Evolutionary conservation across 2,888 invertebrate species (phyloP), one percentile per base, ranked within the genome.

Genomic region (Herminia tarsipennalis): DNA sequence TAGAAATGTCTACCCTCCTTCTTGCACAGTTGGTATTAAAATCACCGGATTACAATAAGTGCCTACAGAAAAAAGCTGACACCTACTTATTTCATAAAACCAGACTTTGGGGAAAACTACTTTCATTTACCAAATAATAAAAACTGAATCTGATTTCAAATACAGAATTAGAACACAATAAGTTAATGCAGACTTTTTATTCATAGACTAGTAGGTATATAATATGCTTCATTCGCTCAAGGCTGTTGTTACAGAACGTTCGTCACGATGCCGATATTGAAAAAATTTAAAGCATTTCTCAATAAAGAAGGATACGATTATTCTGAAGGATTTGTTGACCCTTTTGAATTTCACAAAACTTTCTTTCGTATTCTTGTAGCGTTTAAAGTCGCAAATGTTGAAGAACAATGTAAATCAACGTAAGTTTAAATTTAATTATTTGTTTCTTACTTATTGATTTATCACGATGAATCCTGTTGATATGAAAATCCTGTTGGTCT

Each of bases 291-390:
- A 58, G 48, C 58, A 1, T 70, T 72, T 54, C 75, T 73, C 16
- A 73, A 82, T 32, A 83, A 83, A 69, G 71, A 77, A 17, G 46
- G 14, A 30, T 61, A 51, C 14, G 71, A 84, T 49, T 79, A 59
- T 44, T 66, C 70, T 1, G 39, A 47, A 5, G 79, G 74, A 27
- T 42, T 72, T 34, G 54, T 86, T 1, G 68, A 83, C 53, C 81
- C 86, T 4, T 74, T 70, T 47, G 62, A 78, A 41, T 86, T 78
- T 68, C 78, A 87, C 56, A 51, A 50, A 24, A 72, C 62, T 3
- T 82, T 83, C 37, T 80, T 75, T 56, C 57, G 58, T 20, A 3
- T 78, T 0, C 49, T 73, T n/a, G 78, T 72, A 39, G 42, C 50
- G 3, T 86, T 78, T 59, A 71, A 76, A 56, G 73, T 86, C 1